A percentile compares a stretch with the other conserved stretches of the same genome.
These are phyloP conservation scores for Folsomia candida DNA, from an alignment of 2,888 invertebrate species.

Conservation along the genomic window DNA sequence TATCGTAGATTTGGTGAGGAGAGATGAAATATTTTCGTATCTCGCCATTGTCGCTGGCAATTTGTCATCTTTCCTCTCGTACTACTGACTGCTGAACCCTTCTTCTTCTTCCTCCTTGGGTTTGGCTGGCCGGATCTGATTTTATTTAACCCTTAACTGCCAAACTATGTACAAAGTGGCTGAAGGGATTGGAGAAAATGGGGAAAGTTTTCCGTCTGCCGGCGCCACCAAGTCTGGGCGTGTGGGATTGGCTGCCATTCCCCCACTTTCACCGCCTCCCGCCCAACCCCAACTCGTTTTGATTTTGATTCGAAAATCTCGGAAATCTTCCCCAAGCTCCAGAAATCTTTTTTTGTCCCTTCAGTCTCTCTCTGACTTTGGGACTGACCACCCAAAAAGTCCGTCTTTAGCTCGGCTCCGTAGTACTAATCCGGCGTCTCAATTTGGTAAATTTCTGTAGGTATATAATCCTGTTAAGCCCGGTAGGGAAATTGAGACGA, in stretches of 20 bases:
- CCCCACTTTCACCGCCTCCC: conserved; percentile 49
- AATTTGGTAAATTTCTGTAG: too few relatives aligned
- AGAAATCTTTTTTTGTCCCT: conserved; percentile 38
- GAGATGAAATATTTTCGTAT: conserved; percentile 3
- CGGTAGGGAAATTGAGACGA: not conserved
- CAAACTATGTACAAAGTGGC: conserved; percentile 25
- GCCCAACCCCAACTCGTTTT: conserved; percentile 34
- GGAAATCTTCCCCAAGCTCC: too few relatives aligned
- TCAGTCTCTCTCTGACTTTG: conserved; percentile 33
- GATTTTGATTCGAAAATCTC: conserved; percentile 23
- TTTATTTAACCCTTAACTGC: conserved; percentile 29
- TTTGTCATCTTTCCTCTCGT: not conserved
- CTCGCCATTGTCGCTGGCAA: not conserved
- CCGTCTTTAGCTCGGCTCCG: too few relatives aligned
- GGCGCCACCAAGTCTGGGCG: conserved; percentile 49
- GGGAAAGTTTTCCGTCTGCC: conserved; percentile 31
- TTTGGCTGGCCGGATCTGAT: not conserved
- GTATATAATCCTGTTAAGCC: too few relatives aligned
- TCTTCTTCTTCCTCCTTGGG: not conserved
- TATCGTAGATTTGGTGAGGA: not conserved
- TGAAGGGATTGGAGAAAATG: conserved; percentile 1
- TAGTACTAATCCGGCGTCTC: not conserved
- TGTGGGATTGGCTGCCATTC: conserved; percentile 48
- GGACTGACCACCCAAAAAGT: too few relatives aligned
- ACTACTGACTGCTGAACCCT: not conserved